Evolutionary conservation across 2,888 invertebrate genomes (phyloP), one percentile per base, ranked within the genome.

Genomic region (Mantis religiosa): DNA sequence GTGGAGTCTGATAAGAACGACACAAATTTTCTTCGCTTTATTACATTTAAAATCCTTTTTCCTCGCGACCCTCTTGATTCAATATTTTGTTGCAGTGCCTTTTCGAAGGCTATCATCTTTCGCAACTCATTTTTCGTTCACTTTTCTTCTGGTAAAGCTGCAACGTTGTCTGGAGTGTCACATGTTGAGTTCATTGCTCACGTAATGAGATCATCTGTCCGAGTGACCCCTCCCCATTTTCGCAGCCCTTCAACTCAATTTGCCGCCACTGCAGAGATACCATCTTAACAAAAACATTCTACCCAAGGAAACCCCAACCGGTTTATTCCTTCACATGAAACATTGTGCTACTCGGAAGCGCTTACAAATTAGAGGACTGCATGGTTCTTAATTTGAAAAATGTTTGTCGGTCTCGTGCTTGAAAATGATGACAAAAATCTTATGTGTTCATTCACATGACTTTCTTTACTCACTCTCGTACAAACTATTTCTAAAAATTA

Each of bases 131-230:
- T 85, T 27, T 25, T 47, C 15, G 54, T 4, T 54, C 54, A 71
- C 54, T 71, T 71, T 71, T 71, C 54, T 71, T 71, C 54, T 71
- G 15, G 20, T 20, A 14, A 25, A 20, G 54, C 20, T 1, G 12
- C 47, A 47, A 54, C 54, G 54, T 54, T 54, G 54, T 54, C 54
- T 12, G 1, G 25, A 34, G 25, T 85, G 85, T 85, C 85, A 85
- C 85, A 85, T 41, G 87, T 87, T 87, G 87, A 81, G 81, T 86
- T 86, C 86, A 86, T 86, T 81, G 86, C 81, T 85, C 82, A 82
- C 25, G 41, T 87, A 87, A 87, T 82, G 81, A 82, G 82, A 87
- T 87, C 87, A 87, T 82, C 87, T 87, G 81, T 87, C 30, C 41
- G 82, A 87, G 25, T 87, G 87, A 87, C 87, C 87, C 54, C 87